Evolutionary conservation across 2,888 invertebrate species (phyloP), one percentile per base, ranked within the genome.

Genomic region (Mimas tiliae): DNA sequence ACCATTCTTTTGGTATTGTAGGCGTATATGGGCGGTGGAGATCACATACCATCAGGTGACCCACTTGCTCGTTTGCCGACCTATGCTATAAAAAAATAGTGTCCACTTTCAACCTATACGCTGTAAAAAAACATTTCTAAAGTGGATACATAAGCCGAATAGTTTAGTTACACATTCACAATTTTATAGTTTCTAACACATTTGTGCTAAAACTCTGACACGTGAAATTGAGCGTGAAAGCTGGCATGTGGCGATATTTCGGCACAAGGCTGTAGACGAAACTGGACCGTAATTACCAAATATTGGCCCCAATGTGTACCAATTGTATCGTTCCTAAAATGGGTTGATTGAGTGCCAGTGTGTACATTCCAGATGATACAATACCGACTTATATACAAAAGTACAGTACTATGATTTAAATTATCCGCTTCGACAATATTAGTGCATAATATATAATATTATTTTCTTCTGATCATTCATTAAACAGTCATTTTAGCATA

Each of bases 211-310:
- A 71, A 72, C 69, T 74, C 74, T 70, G 75, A 80, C 77, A 79
- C 69, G 73, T 78, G 74, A 80, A 83, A 82, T 76, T 80, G 69
- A 72, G 75, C 77, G 82, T 82, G 80, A 82, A 82, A 81, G 72
- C 74, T 69, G 68, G 69, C 51, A 62, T 47, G 67, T 66, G 62
- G 69, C 68, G 38, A 65, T 68, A 65, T 78, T 80, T 80, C 68
- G 70, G 68, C 65, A 70, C 74, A 72, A 74, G 72, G 72, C 65
- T 65, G 69, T 51, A 33, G 65, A 70, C 68, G 72, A 77, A 78
- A 76, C 73, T 77, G 65, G 70, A 69, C 67, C 67, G 71, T 68
- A 74, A 77, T 84, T 79, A 77, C 74, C 70, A 76, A 78, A 78
- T 75, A 76, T 76, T 73, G 72, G 68, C 65, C 67, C 69, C 65